Percentiles rank a stretch among this genome's conserved stretches.
phyloP scores from a whole-genome alignment of 2,797 vertebrate genomes.

The Coccyzus lansbergi region DNA sequence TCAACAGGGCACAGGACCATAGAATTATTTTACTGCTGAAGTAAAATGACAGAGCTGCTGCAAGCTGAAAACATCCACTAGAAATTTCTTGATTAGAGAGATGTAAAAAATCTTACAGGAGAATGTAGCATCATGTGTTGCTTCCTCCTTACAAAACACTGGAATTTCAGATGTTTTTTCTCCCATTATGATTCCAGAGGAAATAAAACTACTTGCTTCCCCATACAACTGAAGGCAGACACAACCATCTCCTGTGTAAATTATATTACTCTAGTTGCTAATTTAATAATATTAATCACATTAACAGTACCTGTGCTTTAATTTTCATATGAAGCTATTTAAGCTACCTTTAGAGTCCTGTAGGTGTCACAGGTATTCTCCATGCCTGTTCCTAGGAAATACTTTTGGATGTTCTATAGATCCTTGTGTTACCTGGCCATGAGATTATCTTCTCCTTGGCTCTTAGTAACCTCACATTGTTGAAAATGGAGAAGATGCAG shows the following conservation, averaged over 20 bases:
- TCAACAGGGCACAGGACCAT: not conserved
- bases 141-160: not conserved
- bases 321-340: not conserved
- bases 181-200: not conserved
- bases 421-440: not conserved
- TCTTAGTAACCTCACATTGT: not conserved
- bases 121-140: not conserved
- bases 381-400: not conserved
- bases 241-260: not conserved
- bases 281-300: not conserved
- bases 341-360: not conserved
- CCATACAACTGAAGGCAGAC: not conserved
- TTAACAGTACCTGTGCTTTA: not conserved
- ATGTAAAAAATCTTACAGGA: not conserved
- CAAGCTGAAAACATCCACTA: not conserved
- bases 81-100: not conserved
- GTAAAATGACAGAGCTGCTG: not conserved
- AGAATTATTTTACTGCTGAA: not conserved
- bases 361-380: not conserved
- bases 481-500: not conserved
- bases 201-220: not conserved
- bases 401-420: not conserved
- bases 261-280: not conserved
- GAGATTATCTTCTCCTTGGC: not conserved
- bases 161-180: not conserved